Conservation (phyloP, 2,888 invertebrate genomes). For the Orchestes rusci region DNA sequence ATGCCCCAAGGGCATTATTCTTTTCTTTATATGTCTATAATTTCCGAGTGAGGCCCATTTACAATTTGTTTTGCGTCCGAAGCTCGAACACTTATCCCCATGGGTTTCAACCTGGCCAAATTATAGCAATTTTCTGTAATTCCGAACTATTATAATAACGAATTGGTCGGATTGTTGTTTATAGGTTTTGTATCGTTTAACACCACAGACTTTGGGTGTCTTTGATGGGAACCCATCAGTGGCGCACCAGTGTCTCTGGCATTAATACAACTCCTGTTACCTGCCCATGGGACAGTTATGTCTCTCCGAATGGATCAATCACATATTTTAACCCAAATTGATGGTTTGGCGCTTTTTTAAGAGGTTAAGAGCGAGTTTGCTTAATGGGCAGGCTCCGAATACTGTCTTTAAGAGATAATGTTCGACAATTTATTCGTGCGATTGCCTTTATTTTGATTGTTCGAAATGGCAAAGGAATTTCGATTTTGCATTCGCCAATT, state of each 20-base stretch:
- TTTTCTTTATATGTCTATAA: constrained; percentile 34
- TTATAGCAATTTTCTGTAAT: constrained; percentile 45
- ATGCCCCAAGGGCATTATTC: constrained; percentile 22
- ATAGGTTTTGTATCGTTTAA: constrained; percentile 44
- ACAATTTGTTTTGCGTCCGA: constrained; percentile 44
- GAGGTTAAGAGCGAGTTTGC: constrained; percentile 15
- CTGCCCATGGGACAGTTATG: too few species aligned
- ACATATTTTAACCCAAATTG: constrained; percentile 21
- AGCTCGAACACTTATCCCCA: constrained; percentile 32
- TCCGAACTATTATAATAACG: constrained; percentile 42
- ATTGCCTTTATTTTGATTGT: constrained; percentile 13
- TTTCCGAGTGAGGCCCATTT: constrained; percentile 39
- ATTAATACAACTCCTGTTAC: too few species aligned
- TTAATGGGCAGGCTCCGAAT: constrained; percentile 9
- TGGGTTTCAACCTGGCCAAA: constrained; percentile 40
- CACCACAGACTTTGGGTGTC: too few species aligned
- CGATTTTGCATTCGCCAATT: too few species aligned
- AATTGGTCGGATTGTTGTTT: constrained; percentile 42
- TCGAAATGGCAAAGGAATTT: too few species aligned
- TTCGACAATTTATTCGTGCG: constrained; percentile 13
- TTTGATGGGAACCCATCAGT: too few species aligned
- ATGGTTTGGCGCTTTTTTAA: constrained; percentile 12
- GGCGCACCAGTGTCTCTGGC: too few species aligned
- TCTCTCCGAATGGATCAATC: constrained; percentile 19
- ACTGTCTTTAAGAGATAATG: constrained; percentile 13